Percentiles rank a stretch among this genome's conserved stretches.
Evolutionary conservation across 2,888 invertebrate species (phyloP).

Genomic region (Cotesia congregata): DNA sequence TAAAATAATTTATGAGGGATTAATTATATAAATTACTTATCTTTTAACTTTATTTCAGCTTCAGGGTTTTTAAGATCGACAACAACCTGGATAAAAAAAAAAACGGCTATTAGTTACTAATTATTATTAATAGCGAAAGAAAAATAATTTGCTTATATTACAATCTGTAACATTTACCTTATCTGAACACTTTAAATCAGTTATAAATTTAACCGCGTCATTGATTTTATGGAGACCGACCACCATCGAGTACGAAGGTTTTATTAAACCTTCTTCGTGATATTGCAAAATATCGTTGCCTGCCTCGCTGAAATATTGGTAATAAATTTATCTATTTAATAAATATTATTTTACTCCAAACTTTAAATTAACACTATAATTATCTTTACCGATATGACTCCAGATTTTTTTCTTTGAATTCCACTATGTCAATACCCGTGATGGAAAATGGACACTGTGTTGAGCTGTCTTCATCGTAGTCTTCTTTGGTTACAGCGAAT

Average conservation of each 20-base stretch:
- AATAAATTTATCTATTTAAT: constrained; percentile 36
- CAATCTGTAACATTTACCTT: constrained; percentile 70
- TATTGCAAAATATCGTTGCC: constrained; percentile 75
- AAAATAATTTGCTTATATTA: neutral
- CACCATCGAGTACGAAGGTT: constrained; percentile 73
- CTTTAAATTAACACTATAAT: neutral
- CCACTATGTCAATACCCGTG: constrained; percentile 72
- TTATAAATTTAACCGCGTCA: constrained; percentile 74
- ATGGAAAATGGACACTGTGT: constrained; percentile 67
- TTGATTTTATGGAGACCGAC: constrained; percentile 75
- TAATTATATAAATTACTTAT: constrained; percentile 34
- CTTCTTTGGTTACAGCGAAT: constrained; percentile 62
- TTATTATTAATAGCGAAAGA: neutral
- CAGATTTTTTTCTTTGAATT: constrained; percentile 71
- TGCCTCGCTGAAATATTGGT: constrained; percentile 66
- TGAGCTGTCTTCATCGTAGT: constrained; percentile 63
- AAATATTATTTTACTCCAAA: constrained; percentile 12
- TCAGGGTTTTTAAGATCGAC: constrained; percentile 63
- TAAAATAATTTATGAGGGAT: constrained; percentile 10
- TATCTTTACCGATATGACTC: constrained; percentile 72
- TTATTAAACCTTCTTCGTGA: constrained; percentile 76
- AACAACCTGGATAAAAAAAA: constrained; percentile 54
- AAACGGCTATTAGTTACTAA: neutral
- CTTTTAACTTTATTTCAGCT: constrained; percentile 42
- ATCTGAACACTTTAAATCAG: constrained; percentile 74